phyloP scores from a whole-genome alignment of 1,140 invertebrate species.

The Armadillidium nasatum region DNA sequence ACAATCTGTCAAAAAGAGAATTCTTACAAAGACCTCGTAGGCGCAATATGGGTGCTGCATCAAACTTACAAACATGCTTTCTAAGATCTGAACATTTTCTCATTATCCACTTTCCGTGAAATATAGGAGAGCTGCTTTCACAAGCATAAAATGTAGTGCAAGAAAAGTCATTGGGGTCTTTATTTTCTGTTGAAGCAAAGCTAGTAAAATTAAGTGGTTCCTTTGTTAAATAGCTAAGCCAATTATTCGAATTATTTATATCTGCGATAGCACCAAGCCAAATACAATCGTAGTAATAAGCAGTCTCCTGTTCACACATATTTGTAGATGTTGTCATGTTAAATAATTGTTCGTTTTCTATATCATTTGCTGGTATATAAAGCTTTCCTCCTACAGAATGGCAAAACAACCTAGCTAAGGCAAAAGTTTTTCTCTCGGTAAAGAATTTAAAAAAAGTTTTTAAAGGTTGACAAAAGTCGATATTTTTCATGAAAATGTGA shows the following conservation, averaged over 20 bases:
- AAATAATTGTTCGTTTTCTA: slow-evolving; percentile 25
- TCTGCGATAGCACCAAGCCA: slow-evolving; percentile 16
- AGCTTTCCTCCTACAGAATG: neutral
- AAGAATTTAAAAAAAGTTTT: neutral
- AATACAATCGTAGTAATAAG: slow-evolving; percentile 18
- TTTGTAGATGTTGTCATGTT: neutral
- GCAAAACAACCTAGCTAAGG: slow-evolving; percentile 12
- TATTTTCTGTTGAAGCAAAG: slow-evolving; percentile 1
- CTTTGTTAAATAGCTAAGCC: neutral
- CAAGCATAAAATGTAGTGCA: slow-evolving; percentile 24
- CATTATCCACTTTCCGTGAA: slow-evolving; percentile 23
- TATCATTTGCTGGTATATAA: slow-evolving; percentile 20
- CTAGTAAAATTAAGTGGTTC: slow-evolving; percentile 6
- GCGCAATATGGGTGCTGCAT: slow-evolving; percentile 7
- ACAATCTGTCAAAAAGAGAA: slow-evolving; percentile 24
- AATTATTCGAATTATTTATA: neutral
- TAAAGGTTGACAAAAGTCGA: too few species aligned
- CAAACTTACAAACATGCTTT: slow-evolving; percentile 12
- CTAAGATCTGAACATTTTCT: slow-evolving; percentile 10
- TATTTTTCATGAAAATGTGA: too few species aligned
- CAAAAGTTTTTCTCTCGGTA: slow-evolving; percentile 20
- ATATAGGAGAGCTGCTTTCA: slow-evolving; percentile 9
- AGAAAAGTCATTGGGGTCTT: neutral
- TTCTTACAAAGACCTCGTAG: slow-evolving; percentile 28
- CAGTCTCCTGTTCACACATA: neutral